A percentile compares a stretch with the other conserved stretches of the same genome.
phyloP scores from a whole-genome alignment of 2,797 vertebrate species.

The Champsocephalus gunnari region DNA sequence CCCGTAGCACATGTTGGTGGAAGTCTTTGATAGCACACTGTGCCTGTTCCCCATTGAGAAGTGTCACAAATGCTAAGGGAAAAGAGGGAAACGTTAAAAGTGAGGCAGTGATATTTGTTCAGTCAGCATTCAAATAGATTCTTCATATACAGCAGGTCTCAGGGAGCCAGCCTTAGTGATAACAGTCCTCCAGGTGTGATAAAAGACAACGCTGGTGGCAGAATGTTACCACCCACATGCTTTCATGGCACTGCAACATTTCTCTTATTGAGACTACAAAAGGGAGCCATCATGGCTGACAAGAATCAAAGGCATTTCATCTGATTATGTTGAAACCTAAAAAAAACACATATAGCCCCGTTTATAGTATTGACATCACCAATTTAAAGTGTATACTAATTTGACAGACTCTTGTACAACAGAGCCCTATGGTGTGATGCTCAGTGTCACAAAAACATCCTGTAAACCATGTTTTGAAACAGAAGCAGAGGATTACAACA shows the following conservation, averaged over 20 bases:
- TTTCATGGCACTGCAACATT: conserved; percentile 34
- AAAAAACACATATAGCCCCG: background rate
- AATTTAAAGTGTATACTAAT: background rate
- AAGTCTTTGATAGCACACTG: conserved; percentile 90
- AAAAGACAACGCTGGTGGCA: conserved; percentile 38
- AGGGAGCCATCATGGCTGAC: conserved; percentile 14
- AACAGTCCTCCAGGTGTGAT: conserved; percentile 25
- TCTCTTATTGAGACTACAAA: conserved; percentile 19
- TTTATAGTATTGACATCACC: background rate
- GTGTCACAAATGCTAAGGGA: conserved; percentile 88
- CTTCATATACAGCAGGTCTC: conserved; percentile 21
- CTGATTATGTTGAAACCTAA: background rate
- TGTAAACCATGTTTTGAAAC: background rate
- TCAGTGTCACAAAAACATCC: conserved; percentile 1
- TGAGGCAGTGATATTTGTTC: conserved; percentile 11
- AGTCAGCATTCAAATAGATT: conserved; percentile 5
- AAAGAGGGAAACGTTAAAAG: conserved; percentile 2
- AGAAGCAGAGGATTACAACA: background rate
- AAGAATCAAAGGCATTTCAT: conserved; percentile 26
- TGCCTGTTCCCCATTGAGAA: conserved; percentile 93
- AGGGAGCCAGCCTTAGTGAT: conserved; percentile 3
- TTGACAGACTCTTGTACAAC: conserved; percentile 1
- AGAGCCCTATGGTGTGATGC: too few species aligned
- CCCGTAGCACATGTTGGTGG: conserved; percentile 88
- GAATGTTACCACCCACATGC: conserved; percentile 26